Evolutionary conservation across 2,797 vertebrate genomes (phyloP).

Genomic region (Rachycentron canadum): DNA sequence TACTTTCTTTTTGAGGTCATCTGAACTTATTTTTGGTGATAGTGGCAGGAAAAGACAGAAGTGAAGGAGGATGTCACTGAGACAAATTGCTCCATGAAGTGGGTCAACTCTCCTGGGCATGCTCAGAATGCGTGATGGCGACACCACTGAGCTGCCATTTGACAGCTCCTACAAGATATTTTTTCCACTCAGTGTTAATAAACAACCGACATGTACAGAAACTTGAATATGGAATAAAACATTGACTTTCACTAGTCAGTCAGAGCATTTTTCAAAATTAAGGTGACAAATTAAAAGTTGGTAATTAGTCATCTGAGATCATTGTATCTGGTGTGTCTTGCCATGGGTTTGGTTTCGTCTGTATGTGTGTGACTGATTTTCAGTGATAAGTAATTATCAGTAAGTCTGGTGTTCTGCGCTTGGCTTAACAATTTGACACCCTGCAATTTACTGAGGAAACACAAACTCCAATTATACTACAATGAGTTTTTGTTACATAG

Average conservation of each 20-base stretch:
- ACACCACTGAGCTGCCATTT: conserved; percentile 52
- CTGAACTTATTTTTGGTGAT: conserved; percentile 51
- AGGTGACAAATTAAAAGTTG: conserved; percentile 2
- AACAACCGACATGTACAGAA: neutral
- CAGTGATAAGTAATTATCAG: conserved; percentile 51
- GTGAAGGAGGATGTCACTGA: conserved; percentile 60
- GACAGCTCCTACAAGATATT: conserved; percentile 43
- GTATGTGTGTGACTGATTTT: conserved; percentile 13
- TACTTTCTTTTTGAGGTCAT: conserved; percentile 58
- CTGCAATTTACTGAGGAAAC: conserved; percentile 66
- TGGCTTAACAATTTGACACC: conserved; percentile 53
- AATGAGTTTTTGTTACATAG: conserved; percentile 48
- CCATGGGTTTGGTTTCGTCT: neutral
- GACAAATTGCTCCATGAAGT: conserved; percentile 68
- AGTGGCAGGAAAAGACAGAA: conserved; percentile 62
- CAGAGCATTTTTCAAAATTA: neutral
- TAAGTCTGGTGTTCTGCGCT: conserved; percentile 30
- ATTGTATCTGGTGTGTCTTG: conserved; percentile 7
- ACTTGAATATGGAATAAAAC: neutral
- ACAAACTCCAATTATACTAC: conserved; percentile 63
- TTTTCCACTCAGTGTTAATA: neutral
- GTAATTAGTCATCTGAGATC: conserved; percentile 25
- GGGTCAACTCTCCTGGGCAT: conserved; percentile 69
- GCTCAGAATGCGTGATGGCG: conserved; percentile 57
- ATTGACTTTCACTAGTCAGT: neutral